Percentiles rank a stretch among this genome's conserved stretches.
phyloP scores from a whole-genome alignment of 2,797 vertebrate species.

The Oryzias dopingdopingensis region DNA sequence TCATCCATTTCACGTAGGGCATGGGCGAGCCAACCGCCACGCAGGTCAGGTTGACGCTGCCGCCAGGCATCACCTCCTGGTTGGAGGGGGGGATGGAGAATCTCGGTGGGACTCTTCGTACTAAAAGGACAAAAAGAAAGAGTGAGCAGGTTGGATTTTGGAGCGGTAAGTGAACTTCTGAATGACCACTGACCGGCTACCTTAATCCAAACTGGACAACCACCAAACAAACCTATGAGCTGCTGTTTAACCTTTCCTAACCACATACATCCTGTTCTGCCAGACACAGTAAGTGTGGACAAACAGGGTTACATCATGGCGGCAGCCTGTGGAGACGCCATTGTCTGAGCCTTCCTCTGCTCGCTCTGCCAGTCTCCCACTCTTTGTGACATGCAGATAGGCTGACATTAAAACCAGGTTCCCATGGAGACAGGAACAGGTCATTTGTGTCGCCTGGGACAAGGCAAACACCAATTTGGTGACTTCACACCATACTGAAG shows the following conservation, averaged over 20 bases:
- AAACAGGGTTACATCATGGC: constrained; percentile 71
- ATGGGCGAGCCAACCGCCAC: constrained; percentile 95
- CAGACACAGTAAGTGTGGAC: constrained; percentile 56
- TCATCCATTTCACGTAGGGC: constrained; percentile 96
- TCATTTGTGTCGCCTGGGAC: constrained; percentile 69
- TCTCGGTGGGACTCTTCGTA: constrained; percentile 91
- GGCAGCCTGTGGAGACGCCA: constrained; percentile 68
- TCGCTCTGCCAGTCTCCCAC: constrained; percentile 47
- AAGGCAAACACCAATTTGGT: constrained; percentile 65
- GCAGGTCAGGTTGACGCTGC: constrained; percentile 95
- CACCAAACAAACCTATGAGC: constrained; percentile 34
- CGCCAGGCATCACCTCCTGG: constrained; percentile 96
- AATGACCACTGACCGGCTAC: no score
- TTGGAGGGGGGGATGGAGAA: constrained; percentile 94
- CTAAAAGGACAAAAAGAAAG: constrained; percentile 65
- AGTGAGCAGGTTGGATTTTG: background rate
- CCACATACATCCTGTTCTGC: constrained; percentile 61
- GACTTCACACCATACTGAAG: constrained; percentile 55
- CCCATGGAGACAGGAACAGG: constrained; percentile 80
- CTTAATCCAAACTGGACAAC: constrained; percentile 22
- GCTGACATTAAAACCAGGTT: constrained; percentile 82
- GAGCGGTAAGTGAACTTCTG: constrained; percentile 11
- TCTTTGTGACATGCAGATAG: constrained; percentile 81
- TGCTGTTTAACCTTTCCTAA: constrained; percentile 21
- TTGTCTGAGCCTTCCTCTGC: constrained; percentile 67